These are phyloP conservation scores for Ophiothrix spiculata DNA, from an alignment of 35 echinoderm and acorn worm genomes.

Conservation along the genomic window DNA sequence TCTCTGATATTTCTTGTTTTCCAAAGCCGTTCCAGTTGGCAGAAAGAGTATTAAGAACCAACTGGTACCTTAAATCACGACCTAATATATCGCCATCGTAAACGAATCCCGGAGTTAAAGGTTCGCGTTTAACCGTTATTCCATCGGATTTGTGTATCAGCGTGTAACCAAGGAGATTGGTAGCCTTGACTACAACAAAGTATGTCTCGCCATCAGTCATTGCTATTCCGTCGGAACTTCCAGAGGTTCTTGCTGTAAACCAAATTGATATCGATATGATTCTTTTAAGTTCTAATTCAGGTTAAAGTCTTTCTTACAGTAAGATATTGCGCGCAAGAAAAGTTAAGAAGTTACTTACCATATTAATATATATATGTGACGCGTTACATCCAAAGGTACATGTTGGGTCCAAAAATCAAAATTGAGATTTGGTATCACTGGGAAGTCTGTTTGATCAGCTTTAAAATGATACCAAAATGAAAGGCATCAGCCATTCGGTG, in stretches of 20 bases:
- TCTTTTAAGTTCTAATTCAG: too few species aligned
- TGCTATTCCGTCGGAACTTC: not conserved
- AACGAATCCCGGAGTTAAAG: conserved; percentile 24
- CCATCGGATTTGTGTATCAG: conserved; percentile 15
- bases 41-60: not conserved
- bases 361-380: too few species aligned
- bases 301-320: too few species aligned
- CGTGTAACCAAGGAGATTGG: conserved; percentile 17
- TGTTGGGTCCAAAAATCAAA: too few species aligned
- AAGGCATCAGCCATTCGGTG: too few species aligned
- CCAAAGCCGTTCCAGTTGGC: conserved; percentile 36
- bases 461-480: too few species aligned
- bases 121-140: conserved; percentile 23
- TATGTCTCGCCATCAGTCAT: conserved; percentile 27
- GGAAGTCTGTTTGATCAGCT: too few species aligned
- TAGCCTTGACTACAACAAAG: conserved; percentile 24
- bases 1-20: not conserved
- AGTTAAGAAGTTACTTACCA: too few species aligned
- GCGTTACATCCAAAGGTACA: too few species aligned
- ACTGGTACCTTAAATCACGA: conserved; percentile 21
- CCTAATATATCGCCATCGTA: conserved; percentile 18
- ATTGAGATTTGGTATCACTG: too few species aligned
- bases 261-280: not conserved
- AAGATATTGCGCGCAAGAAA: too few species aligned
- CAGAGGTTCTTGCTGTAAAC: conserved; percentile 19